These are phyloP conservation scores for Sebastes alutus DNA, from an alignment of 2,797 vertebrate genomes.

Conservation along the genomic window DNA sequence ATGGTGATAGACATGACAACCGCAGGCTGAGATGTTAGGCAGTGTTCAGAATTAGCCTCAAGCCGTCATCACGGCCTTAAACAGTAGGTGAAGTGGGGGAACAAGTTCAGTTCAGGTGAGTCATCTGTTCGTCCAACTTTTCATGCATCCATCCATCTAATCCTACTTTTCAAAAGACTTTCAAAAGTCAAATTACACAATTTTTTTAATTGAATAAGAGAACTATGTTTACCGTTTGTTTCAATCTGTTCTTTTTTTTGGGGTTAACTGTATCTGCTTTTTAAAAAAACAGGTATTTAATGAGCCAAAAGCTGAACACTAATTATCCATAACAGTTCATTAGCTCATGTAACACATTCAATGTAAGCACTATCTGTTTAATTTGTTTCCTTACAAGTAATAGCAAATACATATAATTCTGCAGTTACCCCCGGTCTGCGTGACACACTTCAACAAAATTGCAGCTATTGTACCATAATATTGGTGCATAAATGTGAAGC, in stretches of 20 bases:
- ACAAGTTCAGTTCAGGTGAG: neutral
- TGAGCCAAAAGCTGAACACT: neutral
- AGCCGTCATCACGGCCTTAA: neutral
- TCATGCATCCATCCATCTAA: neutral
- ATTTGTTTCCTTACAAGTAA: neutral
- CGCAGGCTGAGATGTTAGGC: constrained; percentile 12
- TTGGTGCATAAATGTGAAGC: neutral
- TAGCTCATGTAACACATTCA: neutral
- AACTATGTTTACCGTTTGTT: neutral
- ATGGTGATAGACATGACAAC: constrained; percentile 37
- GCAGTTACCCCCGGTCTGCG: neutral
- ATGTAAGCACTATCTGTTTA: neutral
- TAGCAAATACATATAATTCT: neutral
- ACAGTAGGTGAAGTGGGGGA: neutral
- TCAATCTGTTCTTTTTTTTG: neutral
- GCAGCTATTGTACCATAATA: neutral
- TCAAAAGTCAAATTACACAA: neutral
- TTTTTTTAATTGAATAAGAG: neutral
- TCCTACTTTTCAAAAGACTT: neutral
- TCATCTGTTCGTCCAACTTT: neutral
- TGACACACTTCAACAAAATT: neutral
- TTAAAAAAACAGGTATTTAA: neutral
- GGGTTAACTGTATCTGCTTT: neutral
- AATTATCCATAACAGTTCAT: neutral
- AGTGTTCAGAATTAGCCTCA: constrained; percentile 11